phyloP scores from a whole-genome alignment of 2,113 vertebrate species.

The Struthidea cinerea region DNA sequence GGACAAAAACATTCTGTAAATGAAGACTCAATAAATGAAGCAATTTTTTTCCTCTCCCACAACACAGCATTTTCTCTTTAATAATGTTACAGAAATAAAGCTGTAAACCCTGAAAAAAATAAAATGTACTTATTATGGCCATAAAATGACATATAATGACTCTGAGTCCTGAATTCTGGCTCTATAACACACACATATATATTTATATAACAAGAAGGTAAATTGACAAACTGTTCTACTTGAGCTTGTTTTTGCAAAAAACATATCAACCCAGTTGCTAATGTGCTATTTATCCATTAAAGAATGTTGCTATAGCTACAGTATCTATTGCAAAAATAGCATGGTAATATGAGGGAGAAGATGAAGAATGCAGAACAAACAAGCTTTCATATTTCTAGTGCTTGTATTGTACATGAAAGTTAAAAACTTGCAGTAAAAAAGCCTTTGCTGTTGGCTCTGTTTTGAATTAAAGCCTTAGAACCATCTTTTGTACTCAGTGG shows the following conservation, averaged over 20 bases:
- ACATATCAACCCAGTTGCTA: not conserved
- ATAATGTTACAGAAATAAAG: not conserved
- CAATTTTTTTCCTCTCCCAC: not conserved
- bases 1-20: not conserved
- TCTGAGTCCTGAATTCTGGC: not conserved
- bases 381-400: slow-evolving; percentile 19
- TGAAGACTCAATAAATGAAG: not conserved
- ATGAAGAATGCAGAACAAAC: slow-evolving; percentile 33
- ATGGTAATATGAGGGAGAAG: not conserved
- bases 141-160: not conserved
- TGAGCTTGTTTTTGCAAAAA: slow-evolving; percentile 29
- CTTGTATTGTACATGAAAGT: not conserved
- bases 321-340: slow-evolving; percentile 51
- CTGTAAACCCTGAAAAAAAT: not conserved
- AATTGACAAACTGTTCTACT: not conserved
- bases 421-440: not conserved
- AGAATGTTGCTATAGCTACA: slow-evolving; percentile 62
- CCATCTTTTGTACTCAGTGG: not conserved
- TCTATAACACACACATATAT: not conserved
- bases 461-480: not conserved
- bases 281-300: slow-evolving; percentile 50
- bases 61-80: not conserved
- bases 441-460: not conserved
- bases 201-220: not conserved
- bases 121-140: not conserved